Evolutionary conservation across 2,113 vertebrate species (phyloP).

Genomic region (Picathartes gymnocephalus): DNA sequence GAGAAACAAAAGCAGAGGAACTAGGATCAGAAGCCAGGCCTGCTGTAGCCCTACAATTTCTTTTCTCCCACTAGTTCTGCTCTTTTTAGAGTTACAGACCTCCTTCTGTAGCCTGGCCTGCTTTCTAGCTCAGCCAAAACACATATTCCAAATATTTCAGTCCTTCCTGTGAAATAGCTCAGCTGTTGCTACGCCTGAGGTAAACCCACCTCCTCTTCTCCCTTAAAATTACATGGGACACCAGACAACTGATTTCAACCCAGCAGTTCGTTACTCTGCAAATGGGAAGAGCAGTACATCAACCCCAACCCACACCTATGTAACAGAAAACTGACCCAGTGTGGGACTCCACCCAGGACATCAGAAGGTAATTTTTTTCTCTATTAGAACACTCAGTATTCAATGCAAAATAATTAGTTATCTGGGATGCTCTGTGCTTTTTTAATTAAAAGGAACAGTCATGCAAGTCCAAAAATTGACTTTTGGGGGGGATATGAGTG

Average conservation of each 20-base stretch:
- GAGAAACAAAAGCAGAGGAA: neutral
- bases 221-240: neutral
- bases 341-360: neutral
- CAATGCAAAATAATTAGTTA: neutral
- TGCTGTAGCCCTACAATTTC: neutral
- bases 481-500: neutral
- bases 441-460: neutral
- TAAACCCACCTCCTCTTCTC: neutral
- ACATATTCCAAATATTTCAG: neutral
- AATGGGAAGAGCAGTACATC: neutral
- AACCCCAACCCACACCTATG: neutral
- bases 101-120: neutral
- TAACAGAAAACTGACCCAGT: neutral
- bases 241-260: neutral
- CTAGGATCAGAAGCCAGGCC: neutral
- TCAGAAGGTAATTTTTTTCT: neutral
- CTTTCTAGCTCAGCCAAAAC: neutral
- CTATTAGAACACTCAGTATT: neutral
- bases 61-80: neutral
- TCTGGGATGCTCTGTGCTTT: neutral
- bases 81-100: neutral
- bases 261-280: neutral
- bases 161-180: neutral
- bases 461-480: neutral
- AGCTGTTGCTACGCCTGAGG: neutral